These are phyloP conservation scores for Hetaerina americana DNA, from an alignment of 1,140 invertebrate genomes.

Conservation along the genomic window DNA sequence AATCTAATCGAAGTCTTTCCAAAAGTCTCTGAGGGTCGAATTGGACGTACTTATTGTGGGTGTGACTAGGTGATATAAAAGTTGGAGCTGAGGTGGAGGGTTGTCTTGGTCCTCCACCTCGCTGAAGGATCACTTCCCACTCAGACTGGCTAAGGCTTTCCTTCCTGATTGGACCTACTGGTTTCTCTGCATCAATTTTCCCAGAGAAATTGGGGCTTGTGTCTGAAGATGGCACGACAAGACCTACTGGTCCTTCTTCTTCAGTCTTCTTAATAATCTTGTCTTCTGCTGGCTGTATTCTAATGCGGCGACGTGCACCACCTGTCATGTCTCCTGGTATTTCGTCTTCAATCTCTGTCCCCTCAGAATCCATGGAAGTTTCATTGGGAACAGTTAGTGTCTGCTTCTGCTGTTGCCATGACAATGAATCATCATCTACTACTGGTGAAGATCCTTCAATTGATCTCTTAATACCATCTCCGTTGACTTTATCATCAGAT, in stretches of 20 bases:
- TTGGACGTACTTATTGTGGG: slow-evolving; percentile 18
- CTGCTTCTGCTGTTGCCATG: not conserved
- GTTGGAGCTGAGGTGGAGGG: slow-evolving; percentile 8
- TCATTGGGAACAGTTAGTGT: not conserved
- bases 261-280: not conserved
- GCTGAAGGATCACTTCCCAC: slow-evolving; percentile 15
- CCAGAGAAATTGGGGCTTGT: slow-evolving; percentile 16
- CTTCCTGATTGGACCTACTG: slow-evolving; percentile 10
- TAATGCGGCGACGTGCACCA: not conserved
- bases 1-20: slow-evolving; percentile 40
- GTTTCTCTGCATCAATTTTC: slow-evolving; percentile 13
- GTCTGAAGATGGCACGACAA: not conserved
- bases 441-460: not conserved
- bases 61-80: slow-evolving; percentile 15
- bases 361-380: not conserved
- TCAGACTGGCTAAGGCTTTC: slow-evolving; percentile 11
- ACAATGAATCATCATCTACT: not conserved
- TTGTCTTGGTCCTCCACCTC: slow-evolving; percentile 13
- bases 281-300: not conserved
- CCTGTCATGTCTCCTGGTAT: not conserved
- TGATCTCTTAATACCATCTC: not conserved
- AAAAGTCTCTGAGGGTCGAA: slow-evolving; percentile 46
- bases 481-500: not conserved
- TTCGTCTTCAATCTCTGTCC: not conserved
- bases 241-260: not conserved